Base-by-base conservation (phyloP, 2,888 invertebrate genomes). In the Onchidella celtica region DNA sequence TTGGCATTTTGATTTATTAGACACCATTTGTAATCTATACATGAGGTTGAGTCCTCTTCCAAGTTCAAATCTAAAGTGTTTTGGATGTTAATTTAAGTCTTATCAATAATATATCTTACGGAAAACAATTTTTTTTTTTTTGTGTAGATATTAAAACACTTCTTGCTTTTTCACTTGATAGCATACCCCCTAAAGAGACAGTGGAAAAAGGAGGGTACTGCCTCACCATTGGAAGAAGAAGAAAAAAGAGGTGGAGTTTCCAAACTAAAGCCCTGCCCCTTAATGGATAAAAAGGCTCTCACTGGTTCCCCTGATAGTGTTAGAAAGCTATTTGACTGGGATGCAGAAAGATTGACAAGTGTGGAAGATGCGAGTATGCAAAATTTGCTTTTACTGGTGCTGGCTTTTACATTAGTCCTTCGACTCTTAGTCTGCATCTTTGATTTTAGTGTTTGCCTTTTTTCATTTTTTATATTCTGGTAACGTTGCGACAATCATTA, bases 351-450 rank as follows among this genome's bases (percentile, higher is more conserved):
- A 3, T 3, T 65, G 4, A 34, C 66, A 47, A 73, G 77, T 73
- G 59, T 82, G 36, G 86, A 86, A 70, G 87, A 88, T 86, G 88
- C 87, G 63, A 86, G 89, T 88, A 89, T 90, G 89, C 87, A 88
- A 83, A 83, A 85, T 69, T 85, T 88, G 72, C 82, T 89, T 63
- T 84, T 89, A 72, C 83, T 85, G 69, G 84, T 89, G 81, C 84
- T 89, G 69, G 82, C 88, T 61, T 81, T 86, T 24, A 84, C 85
- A 74, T 80, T 88, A 83, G 81, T 89, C 72, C 84, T 89, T 65
- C 85, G 88, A 81, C 81, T 87, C 65, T 79, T 88, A 74, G 84
- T 86, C 74, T 89, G 88, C 87, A 82, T 90, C 76, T 84, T 87
- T 78, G 84, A 86, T 79, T 83, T 87, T 82, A 85, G 87, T 68